Conservation (phyloP, 2,888 invertebrate genomes). For the Dynastes hyllus region DNA sequence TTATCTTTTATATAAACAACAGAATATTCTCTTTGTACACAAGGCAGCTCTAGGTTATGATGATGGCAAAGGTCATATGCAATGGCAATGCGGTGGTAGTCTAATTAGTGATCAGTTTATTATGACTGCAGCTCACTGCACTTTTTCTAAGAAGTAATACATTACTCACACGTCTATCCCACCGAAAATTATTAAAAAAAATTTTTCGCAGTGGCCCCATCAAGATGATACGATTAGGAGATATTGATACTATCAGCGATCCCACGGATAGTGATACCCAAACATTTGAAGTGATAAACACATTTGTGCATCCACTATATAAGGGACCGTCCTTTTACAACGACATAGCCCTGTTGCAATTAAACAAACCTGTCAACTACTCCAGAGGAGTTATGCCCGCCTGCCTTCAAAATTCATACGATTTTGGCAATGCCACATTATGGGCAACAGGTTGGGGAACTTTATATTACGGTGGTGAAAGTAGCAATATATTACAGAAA, state of each 20-base stretch:
- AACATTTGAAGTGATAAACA: constrained; percentile 63
- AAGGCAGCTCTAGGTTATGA: constrained; percentile 55
- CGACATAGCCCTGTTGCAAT: constrained; percentile 72
- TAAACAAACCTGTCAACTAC: constrained; percentile 67
- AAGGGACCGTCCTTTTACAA: constrained; percentile 69
- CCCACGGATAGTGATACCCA: constrained; percentile 59
- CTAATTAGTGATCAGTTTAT: constrained; percentile 77
- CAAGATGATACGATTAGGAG: constrained; percentile 68
- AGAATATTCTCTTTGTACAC: not conserved
- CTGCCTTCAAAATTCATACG: constrained; percentile 65
- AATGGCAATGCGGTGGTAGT: constrained; percentile 77
- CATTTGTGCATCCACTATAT: constrained; percentile 69
- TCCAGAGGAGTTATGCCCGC: constrained; percentile 69
- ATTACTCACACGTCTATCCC: not conserved
- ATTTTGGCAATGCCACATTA: constrained; percentile 58
- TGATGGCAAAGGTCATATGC: constrained; percentile 59
- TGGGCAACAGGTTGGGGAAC: constrained; percentile 72
- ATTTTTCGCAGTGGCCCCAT: constrained; percentile 64
- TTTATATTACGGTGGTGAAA: constrained; percentile 58
- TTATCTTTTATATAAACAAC: not conserved
- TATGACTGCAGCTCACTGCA: constrained; percentile 79
- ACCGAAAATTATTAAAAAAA: no score
- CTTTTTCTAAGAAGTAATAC: constrained; percentile 12
- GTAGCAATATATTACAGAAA: constrained; percentile 68
- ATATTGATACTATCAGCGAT: constrained; percentile 66